phyloP scores from a whole-genome alignment of 1,140 invertebrate species.

The Geopemphigus sp. region DNA sequence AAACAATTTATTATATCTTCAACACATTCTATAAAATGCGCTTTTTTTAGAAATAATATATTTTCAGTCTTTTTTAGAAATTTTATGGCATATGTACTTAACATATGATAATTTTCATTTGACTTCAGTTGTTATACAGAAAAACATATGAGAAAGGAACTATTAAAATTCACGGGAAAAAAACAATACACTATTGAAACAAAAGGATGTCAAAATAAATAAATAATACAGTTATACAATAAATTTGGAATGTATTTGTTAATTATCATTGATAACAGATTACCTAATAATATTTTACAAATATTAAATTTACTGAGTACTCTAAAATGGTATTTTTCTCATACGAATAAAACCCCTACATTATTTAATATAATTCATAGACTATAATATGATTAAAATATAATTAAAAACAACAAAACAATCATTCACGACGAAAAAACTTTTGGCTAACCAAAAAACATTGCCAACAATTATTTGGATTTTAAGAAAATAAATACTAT shows the following conservation, averaged over 20 bases:
- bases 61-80: too few relatives aligned
- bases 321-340: conserved; percentile 24
- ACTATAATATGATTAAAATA: conserved; percentile 49
- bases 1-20: too few relatives aligned
- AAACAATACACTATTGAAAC: background rate
- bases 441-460: conserved; percentile 27
- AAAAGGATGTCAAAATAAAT: conserved; percentile 8
- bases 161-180: background rate
- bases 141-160: background rate
- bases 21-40: too few relatives aligned
- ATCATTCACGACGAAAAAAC: conserved; percentile 28
- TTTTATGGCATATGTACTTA: too few relatives aligned
- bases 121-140: too few relatives aligned
- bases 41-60: too few relatives aligned
- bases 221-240: conserved; percentile 42
- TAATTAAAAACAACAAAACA: conserved; percentile 50
- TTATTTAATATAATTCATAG: conserved; percentile 47
- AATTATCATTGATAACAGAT: conserved; percentile 48
- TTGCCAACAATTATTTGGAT: background rate
- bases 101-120: too few relatives aligned
- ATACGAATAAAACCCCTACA: conserved; percentile 43
- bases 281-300: conserved; percentile 50
- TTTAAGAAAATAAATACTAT: conserved; percentile 43
- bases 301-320: conserved; percentile 43
- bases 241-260: conserved; percentile 50